Conservation (phyloP, 2,113 vertebrate genomes). For the Rutilus rutilus region DNA sequence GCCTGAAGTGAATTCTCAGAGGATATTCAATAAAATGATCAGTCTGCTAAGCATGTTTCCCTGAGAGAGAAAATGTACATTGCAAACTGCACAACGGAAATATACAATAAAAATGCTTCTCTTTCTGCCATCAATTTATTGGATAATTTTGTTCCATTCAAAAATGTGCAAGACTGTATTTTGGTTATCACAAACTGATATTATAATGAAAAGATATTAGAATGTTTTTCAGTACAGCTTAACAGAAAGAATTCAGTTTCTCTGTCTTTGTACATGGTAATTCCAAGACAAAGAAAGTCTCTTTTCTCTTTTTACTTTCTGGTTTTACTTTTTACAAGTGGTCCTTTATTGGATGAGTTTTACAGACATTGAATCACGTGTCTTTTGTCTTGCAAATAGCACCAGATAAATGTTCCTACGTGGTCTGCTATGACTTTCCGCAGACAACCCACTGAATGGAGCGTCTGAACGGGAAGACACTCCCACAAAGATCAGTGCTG, state of each 20-base stretch:
- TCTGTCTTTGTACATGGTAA: neutral
- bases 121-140: neutral
- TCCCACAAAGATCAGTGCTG: conserved; percentile 29
- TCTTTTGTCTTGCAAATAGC: conserved; percentile 68
- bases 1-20: neutral
- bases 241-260: neutral
- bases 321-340: conserved; percentile 56
- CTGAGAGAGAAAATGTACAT: neutral
- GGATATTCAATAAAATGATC: neutral
- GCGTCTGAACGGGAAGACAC: conserved; percentile 38
- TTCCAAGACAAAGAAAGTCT: conserved; percentile 26
- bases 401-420: conserved; percentile 49
- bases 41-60: neutral
- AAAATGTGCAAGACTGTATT: neutral
- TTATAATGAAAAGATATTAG: neutral
- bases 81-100: neutral
- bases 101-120: neutral
- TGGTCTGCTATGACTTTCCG: conserved; percentile 47
- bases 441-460: conserved; percentile 42
- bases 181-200: neutral
- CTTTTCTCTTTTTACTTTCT: conserved; percentile 17
- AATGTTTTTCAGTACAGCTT: neutral
- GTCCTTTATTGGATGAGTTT: conserved; percentile 64
- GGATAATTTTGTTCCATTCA: neutral
- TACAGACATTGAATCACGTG: conserved; percentile 55